Evolutionary conservation across 2,113 vertebrate species (phyloP), one percentile per base, ranked within the genome.

Genomic region (Barbus barbus): DNA sequence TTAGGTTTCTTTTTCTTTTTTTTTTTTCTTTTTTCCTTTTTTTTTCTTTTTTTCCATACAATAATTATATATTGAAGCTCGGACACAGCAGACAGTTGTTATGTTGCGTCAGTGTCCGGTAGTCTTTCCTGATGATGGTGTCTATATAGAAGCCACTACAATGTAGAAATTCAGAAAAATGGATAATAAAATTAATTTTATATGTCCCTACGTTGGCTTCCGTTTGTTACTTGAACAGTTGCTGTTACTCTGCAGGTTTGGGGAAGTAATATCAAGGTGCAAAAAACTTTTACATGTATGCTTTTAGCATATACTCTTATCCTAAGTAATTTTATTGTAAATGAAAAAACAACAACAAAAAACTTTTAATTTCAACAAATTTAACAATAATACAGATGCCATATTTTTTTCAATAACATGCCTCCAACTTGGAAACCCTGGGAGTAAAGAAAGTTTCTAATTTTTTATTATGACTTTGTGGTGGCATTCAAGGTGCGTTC

Each of bases 111-210:
- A 65, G 86, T 89, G 87, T 84, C 88, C 18, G 73, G 67, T 90
- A 13, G 82, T 86, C 89, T 88, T 88, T 90, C 89, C 61, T 72
- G 85, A 88, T 88, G 86, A 86, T 81, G 63, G 77, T 81, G 79
- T 80, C 86, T 91, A 85, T 91, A 87, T 90, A 85, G 90, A 88
- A 83, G 90, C 91, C 89, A 69, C 88, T 86, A 86, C 90, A 85
- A 67, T 90, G 88, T 90, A 91, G 91, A 89, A 90, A 91, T 85
- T 81, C 75, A 88, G 84, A 88, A 91, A 89, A 89, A 90, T 65
- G 89, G 86, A 92, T 86, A 93, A 92, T 93, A 93, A 93, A 93
- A 88, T 91, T 85, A 90, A 92, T 92, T 93, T 92, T 93, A 90
- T 93, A 92, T 93, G 91, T 91, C 91, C 91, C 86, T 91, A 91